These are phyloP conservation scores for Drosophila gunungcola DNA, from an alignment of 1,140 invertebrate species.

Conservation along the genomic window DNA sequence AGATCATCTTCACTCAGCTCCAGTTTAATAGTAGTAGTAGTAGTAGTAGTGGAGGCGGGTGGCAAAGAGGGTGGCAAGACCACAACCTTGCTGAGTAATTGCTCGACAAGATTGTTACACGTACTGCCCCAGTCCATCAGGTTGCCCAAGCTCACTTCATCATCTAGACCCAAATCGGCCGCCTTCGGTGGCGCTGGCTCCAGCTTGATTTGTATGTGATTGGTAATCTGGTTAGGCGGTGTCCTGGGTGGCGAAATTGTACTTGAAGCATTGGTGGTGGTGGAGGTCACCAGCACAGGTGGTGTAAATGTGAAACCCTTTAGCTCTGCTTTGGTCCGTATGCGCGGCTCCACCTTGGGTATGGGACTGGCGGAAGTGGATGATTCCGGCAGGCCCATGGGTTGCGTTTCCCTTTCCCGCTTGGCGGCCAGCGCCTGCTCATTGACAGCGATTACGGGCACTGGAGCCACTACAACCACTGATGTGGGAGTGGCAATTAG, in stretches of 20 bases:
- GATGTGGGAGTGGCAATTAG: constrained; percentile 10
- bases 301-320: constrained; percentile 87
- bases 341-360: constrained; percentile 88
- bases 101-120: constrained; percentile 81
- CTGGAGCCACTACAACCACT: constrained; percentile 37
- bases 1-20: constrained; percentile 72
- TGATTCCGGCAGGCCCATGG: background rate
- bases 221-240: constrained; percentile 52
- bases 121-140: constrained; percentile 78
- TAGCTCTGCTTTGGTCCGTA: constrained; percentile 92
- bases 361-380: background rate
- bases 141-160: constrained; percentile 31
- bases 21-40: constrained; percentile 53
- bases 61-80: background rate
- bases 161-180: constrained; percentile 40
- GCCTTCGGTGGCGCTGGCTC: constrained; percentile 47
- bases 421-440: constrained; percentile 58
- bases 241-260: constrained; percentile 9
- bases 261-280: constrained; percentile 3
- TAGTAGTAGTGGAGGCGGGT: constrained; percentile 5
- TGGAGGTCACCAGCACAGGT: constrained; percentile 57
- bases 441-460: constrained; percentile 70
- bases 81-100: constrained; percentile 52
- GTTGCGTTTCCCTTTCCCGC: constrained; percentile 37
- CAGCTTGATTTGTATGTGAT: constrained; percentile 69